Evolutionary conservation across 2,888 invertebrate genomes (phyloP).

Genomic region (Chymomyza fuscimana): DNA sequence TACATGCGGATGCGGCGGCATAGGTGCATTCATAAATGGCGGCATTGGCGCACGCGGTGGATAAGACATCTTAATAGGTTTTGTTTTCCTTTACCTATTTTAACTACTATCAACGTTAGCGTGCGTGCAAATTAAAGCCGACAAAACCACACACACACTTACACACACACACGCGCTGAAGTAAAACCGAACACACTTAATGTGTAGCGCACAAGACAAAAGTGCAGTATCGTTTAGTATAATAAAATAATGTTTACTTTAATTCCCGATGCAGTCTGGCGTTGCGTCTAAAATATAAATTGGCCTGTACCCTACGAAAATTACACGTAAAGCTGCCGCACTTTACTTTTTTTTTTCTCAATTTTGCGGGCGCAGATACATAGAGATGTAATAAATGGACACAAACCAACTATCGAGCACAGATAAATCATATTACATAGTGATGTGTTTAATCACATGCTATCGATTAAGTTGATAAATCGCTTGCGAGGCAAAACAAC

Average conservation of each 20-base stretch:
- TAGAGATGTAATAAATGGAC: constrained; percentile 43
- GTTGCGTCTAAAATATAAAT: not conserved
- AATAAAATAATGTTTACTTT: not conserved
- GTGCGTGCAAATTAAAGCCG: constrained; percentile 66
- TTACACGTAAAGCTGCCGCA: not conserved
- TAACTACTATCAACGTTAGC: constrained; percentile 26
- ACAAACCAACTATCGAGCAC: constrained; percentile 36
- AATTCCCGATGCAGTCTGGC: not conserved
- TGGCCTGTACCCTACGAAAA: not conserved
- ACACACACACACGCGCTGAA: constrained; percentile 8
- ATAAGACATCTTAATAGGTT: constrained; percentile 86
- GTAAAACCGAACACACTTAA: not conserved
- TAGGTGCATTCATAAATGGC: constrained; percentile 87
- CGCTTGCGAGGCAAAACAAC: not conserved
- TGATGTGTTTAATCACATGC: not conserved
- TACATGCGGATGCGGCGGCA: constrained; percentile 82
- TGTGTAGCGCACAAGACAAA: too few species aligned
- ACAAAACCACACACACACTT: constrained; percentile 46
- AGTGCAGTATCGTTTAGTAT: not conserved
- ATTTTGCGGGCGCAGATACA: constrained; percentile 39
- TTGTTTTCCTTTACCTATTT: constrained; percentile 22
- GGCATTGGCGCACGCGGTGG: constrained; percentile 92
- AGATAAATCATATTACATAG: not conserved
- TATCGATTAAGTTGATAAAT: constrained; percentile 24
- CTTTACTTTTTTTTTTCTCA: constrained; percentile 1